A percentile compares a stretch with the other conserved stretches of the same genome.
These are phyloP conservation scores for Phorcus lineatus DNA, from an alignment of 2,888 invertebrate genomes.

Conservation along the genomic window DNA sequence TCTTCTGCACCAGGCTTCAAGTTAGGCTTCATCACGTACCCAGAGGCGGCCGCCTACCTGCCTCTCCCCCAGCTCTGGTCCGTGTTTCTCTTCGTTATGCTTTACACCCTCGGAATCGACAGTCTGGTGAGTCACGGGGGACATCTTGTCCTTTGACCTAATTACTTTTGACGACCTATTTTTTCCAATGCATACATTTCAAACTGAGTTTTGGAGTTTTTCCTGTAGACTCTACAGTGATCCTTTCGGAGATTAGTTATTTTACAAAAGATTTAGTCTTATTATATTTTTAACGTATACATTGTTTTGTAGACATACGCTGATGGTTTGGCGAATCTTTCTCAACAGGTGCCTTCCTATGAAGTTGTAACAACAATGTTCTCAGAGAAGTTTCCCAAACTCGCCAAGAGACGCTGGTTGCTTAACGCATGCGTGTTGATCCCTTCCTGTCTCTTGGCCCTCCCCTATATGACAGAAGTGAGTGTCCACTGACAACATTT, in stretches of 20 bases:
- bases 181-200: no score
- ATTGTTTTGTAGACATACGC: no score
- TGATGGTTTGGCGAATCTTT: no score
- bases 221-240: no score
- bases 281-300: no score
- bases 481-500: background rate
- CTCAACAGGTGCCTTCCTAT: background rate
- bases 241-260: no score
- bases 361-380: background rate
- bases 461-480: background rate
- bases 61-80: background rate
- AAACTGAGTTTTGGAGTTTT: no score
- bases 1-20: background rate
- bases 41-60: background rate
- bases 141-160: no score
- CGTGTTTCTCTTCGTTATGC: background rate
- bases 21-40: background rate
- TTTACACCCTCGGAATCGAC: background rate
- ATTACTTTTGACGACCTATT: no score
- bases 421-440: background rate
- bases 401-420: background rate
- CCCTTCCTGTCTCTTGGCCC: background rate
- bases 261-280: no score
- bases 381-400: background rate
- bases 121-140: slow-evolving; percentile 6